Evolutionary conservation across 2,888 invertebrate genomes (phyloP), one percentile per base, ranked within the genome.

Genomic region (Cabera pusaria): DNA sequence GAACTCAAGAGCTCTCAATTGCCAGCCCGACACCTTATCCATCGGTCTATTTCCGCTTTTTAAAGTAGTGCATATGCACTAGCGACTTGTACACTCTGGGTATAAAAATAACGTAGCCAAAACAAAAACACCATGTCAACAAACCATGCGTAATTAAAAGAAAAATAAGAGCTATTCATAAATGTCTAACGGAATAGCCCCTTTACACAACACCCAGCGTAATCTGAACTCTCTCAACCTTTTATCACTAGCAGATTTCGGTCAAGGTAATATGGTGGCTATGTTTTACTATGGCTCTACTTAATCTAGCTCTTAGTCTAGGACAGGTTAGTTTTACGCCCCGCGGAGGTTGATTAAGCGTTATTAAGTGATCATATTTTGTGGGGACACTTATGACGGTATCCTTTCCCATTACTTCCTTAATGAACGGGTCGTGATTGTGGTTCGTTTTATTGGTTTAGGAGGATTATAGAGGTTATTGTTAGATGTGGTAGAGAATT

Each of bases 121-220:
- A n/a, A n/a, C n/a, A n/a, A n/a, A n/a, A n/a, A n/a, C n/a, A n/a
- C n/a, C n/a, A n/a, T 65, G 68, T 67, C 72, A 67, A 64, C 71
- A 72, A 65, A 60, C 69, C 58, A 60, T 64, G 56, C 74, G 76
- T 87, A 87, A 87, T 87, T 87, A 87, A 86, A 87, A 86, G 88
- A 87, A 87, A 87, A 84, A 87, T 85, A 87, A 82, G 76, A 65
- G 71, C 81, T 76, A 87, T 87, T 86, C 84, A 86, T 87, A 85
- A 83, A 85, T 65, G 88, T 87, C 88, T 58, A 52, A 55, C 59
- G 68, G 66, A 75, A 85, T 77, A 71, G 77, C 76, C 59, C 59
- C 60, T 71, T 82, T 81, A 81, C 74, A 74, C 66, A 56, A 53
- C 64, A 44, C 54, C 86, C 83, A 73, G 47, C 39, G 35, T 35